Evolutionary conservation across 92 coral and sea anemone genomes (phyloP).

Genomic region (Porites lobata): DNA sequence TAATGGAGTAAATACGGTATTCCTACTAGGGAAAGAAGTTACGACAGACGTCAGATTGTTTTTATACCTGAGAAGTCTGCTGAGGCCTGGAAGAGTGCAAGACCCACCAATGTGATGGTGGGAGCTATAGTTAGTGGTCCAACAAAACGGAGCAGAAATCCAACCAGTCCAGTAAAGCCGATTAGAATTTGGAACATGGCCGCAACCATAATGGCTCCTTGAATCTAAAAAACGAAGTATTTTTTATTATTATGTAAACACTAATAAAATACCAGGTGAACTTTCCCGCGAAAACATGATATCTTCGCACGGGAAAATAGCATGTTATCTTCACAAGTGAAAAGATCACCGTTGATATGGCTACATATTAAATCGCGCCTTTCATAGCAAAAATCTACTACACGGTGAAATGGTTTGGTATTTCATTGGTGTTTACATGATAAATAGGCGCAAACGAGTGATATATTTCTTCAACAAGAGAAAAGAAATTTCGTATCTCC

Average conservation of each 20-base stretch:
- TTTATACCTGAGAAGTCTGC: conserved; percentile 80
- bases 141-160: conserved; percentile 84
- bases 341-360: no score
- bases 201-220: conserved; percentile 95
- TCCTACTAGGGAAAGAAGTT: background rate
- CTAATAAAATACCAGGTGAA: background rate
- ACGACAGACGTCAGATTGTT: background rate
- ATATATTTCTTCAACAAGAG: no score
- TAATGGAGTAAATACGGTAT: no score
- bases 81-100: conserved; percentile 80
- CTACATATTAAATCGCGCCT: background rate
- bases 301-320: no score
- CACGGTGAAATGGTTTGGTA: no score
- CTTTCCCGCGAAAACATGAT: no score
- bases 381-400: no score
- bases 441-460: no score
- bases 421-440: no score
- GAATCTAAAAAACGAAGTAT: conserved; percentile 65
- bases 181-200: conserved; percentile 88
- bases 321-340: no score
- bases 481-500: no score
- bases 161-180: conserved; percentile 91
- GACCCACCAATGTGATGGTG: conserved; percentile 80
- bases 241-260: background rate
- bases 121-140: conserved; percentile 96